Base-by-base conservation (phyloP, 2,888 invertebrate genomes). In the Andrena hattorfiana region DNA sequence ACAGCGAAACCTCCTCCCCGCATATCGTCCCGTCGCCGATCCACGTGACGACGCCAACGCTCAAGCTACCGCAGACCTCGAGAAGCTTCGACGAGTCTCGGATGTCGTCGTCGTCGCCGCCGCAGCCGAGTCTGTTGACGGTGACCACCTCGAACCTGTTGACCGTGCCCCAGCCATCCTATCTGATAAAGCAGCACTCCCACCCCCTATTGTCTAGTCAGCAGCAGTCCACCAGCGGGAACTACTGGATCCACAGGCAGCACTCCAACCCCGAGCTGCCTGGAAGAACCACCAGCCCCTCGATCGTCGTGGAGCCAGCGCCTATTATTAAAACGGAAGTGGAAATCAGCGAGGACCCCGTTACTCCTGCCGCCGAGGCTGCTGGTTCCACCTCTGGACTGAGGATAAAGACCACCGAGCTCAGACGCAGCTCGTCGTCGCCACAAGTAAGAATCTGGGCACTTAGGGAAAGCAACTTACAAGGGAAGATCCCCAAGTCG, bases 101-200 rank as follows among this genome's bases (percentile, higher is more conserved):
- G 13, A 76, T 69, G 20, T 69, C 84, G 0, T 51, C 83, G 1
- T 72, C 87, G 26, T 81, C 85, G 8, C 84, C 78, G 16, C 90
- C 81, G 68, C 89, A 96, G 89, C 96, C 96, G 20, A 94, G 95
- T n/a, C 95, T 95, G 16, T 93, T 94, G 56, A 87, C 94, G 56
- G 94, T 94, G 51, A 93, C 95, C n/a, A 94, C 95, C 13, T 95
- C 95, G 59, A 95, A 95, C 90, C 93, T 96, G 79, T 93, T 96
- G 75, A 94, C 95, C 77, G 95, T 96, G 66, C 96, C 96, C 30
- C 95, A 95, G 85, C 94, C 95, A 71, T 94, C 95, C 49, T 95
- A 95, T 89, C 93, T 96, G 85, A 95, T 95, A 30, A 96, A 96
- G 91, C 96, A 96, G 90, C 96, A 96, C 92, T 96, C 96, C 35